Conservation (phyloP, 2,797 vertebrate species). For the Falco berigora region DNA sequence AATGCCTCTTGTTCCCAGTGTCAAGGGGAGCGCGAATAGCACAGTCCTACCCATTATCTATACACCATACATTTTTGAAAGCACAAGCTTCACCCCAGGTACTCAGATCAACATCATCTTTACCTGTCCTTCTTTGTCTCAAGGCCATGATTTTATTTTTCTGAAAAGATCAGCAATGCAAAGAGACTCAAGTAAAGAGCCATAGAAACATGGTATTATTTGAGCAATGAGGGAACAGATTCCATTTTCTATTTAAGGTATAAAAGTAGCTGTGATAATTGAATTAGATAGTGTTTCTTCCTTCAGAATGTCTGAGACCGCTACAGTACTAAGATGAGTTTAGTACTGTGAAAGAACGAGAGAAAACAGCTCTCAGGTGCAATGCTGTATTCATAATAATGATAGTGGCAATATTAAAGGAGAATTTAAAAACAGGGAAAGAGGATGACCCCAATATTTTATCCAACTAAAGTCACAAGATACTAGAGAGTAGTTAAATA, state of each 20-base stretch:
- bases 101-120: neutral
- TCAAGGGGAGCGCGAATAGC: neutral
- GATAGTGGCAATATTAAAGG: neutral
- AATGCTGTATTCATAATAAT: neutral
- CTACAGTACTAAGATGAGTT: neutral
- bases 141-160: neutral
- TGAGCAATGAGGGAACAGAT: neutral
- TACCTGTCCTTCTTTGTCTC: neutral
- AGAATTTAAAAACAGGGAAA: neutral
- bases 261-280: neutral
- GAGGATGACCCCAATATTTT: neutral
- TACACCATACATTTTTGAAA: neutral
- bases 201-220: neutral
- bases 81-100: neutral
- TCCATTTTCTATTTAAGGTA: neutral
- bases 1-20: neutral
- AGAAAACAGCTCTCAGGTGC: neutral
- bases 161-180: neutral
- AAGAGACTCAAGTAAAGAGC: neutral
- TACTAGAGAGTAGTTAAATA: neutral
- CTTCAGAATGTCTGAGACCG: neutral
- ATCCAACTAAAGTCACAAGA: neutral
- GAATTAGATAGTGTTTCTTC: neutral
- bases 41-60: neutral
- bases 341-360: neutral